Evolutionary conservation across 2,797 vertebrate genomes (phyloP).

Genomic region (Falco concolor): DNA sequence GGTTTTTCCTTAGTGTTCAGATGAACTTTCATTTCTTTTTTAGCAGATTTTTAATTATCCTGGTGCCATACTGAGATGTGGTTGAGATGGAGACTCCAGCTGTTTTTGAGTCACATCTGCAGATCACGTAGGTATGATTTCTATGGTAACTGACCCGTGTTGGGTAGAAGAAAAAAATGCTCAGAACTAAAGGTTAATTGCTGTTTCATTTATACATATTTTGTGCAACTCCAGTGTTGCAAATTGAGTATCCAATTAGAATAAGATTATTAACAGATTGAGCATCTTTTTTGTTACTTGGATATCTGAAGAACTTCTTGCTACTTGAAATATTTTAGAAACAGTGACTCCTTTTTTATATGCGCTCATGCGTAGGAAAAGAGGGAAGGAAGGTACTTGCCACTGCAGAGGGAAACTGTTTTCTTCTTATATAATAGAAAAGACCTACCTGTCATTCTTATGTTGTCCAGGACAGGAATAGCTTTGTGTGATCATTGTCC

Average conservation of each 20-base stretch:
- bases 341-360: background rate
- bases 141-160: conserved; percentile 70
- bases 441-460: background rate
- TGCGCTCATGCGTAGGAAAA: background rate
- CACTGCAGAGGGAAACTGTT: background rate
- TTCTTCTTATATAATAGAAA: background rate
- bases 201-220: conserved; percentile 59
- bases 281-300: conserved; percentile 51
- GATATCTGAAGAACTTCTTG: conserved; percentile 29
- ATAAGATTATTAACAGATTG: conserved; percentile 55
- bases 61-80: conserved; percentile 43
- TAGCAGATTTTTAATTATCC: conserved; percentile 69
- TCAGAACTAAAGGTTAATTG: conserved; percentile 73
- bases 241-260: conserved; percentile 64
- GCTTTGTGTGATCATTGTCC: background rate
- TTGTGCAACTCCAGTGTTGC: conserved; percentile 54
- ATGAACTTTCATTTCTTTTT: conserved; percentile 50
- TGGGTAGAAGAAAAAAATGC: conserved; percentile 51
- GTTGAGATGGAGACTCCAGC: conserved; percentile 37
- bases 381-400: background rate
- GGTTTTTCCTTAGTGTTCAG: background rate
- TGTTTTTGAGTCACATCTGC: conserved; percentile 54
- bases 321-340: conserved; percentile 26
- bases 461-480: background rate
- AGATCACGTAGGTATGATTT: conserved; percentile 60